A percentile compares a stretch with the other conserved stretches of the same genome.
phyloP scores from a whole-genome alignment of 2,113 vertebrate species.

The Herpailurus yagouaroundi region DNA sequence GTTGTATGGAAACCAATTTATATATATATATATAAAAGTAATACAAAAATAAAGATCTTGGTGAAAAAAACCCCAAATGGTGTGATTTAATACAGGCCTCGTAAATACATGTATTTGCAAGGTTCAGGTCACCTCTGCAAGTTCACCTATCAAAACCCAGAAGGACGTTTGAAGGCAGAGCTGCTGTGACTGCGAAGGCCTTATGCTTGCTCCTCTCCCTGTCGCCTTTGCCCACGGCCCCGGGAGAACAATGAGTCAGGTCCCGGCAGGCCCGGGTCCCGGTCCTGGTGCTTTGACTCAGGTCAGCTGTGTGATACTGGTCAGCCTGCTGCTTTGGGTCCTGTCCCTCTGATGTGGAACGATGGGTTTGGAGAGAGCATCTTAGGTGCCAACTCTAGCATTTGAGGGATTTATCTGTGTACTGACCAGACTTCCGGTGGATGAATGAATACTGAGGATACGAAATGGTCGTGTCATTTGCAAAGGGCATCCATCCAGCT shows the following conservation, averaged over 20 bases:
- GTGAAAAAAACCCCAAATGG: not conserved
- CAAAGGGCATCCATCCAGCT: not conserved
- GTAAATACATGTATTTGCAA: not conserved
- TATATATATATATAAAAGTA: too few relatives aligned
- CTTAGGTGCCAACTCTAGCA: not conserved
- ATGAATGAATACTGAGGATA: not conserved
- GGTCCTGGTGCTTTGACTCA: not conserved
- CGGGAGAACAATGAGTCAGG: not conserved
- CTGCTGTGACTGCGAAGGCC: not conserved
- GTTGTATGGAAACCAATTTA: too few relatives aligned
- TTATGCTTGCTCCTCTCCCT: not conserved
- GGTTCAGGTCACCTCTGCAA: not conserved
- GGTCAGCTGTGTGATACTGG: not conserved
- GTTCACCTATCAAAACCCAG: not conserved
- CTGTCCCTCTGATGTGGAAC: not conserved
- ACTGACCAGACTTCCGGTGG: not conserved
- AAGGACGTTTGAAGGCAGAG: not conserved
- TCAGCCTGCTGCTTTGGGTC: not conserved
- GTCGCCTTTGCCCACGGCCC: not conserved
- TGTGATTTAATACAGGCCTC: not conserved
- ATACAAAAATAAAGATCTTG: too few relatives aligned
- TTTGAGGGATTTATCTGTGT: not conserved
- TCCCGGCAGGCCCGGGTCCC: not conserved
- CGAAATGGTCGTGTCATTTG: not conserved
- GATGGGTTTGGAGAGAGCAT: not conserved